Evolutionary conservation across 2,797 vertebrate species (phyloP).

Genomic region (Epinephelus awoara): DNA sequence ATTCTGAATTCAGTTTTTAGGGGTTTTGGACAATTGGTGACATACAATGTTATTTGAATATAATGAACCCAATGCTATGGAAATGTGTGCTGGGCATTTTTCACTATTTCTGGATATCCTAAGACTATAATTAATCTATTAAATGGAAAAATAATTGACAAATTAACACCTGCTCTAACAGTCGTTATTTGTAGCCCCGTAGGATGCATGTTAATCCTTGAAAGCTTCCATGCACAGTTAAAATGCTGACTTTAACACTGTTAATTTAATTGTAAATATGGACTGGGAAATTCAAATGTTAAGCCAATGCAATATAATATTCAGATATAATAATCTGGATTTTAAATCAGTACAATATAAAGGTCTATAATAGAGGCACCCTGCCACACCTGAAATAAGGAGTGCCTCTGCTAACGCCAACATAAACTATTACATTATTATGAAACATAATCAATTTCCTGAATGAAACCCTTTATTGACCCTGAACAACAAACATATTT

Average conservation of each 20-base stretch:
- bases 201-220: background rate
- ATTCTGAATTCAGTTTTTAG: background rate
- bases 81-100: background rate
- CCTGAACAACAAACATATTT: too few relatives aligned
- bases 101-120: background rate
- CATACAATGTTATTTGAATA: background rate
- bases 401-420: too few relatives aligned
- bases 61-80: background rate
- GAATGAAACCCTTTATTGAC: background rate
- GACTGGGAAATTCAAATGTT: background rate
- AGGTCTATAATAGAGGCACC: background rate
- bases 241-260: background rate
- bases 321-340: background rate
- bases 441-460: background rate
- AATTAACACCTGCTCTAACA: too few relatives aligned
- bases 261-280: background rate
- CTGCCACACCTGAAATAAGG: background rate
- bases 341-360: background rate
- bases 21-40: background rate
- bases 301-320: background rate
- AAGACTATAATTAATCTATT: background rate
- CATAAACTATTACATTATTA: background rate
- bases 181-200: too few relatives aligned
- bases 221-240: background rate
- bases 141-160: background rate